Percentiles rank a stretch among this genome's conserved stretches.
Conservation (phyloP, 2,888 invertebrate species). For the Achlya flavicornis region DNA sequence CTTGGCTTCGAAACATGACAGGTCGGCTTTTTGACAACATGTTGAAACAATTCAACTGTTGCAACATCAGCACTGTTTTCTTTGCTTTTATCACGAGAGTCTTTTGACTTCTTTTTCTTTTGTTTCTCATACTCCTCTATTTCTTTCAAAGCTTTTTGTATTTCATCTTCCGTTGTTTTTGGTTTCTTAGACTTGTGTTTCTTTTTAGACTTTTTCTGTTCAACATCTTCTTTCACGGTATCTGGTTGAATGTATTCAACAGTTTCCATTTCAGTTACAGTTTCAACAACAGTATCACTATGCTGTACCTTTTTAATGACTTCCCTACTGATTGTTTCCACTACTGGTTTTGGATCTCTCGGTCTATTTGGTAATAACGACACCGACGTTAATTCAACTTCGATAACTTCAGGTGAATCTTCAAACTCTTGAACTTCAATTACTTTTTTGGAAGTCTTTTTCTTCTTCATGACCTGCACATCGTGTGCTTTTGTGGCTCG, state of each 20-base stretch:
- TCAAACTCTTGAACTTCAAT: slow-evolving; percentile 76
- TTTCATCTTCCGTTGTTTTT: slow-evolving; percentile 69
- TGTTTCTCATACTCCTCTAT: slow-evolving; percentile 66
- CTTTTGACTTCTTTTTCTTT: slow-evolving; percentile 68
- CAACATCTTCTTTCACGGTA: slow-evolving; percentile 37
- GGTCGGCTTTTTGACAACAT: slow-evolving; percentile 1
- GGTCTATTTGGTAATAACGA: slow-evolving; percentile 12
- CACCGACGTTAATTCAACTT: slow-evolving; percentile 31
- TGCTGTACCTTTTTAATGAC: slow-evolving; percentile 60
- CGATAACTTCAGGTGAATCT: slow-evolving; percentile 46
- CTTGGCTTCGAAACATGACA: slow-evolving; percentile 15
- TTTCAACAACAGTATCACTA: slow-evolving; percentile 60
- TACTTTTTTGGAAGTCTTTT: slow-evolving; percentile 66
- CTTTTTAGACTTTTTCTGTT: slow-evolving; percentile 66
- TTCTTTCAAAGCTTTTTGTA: slow-evolving; percentile 74
- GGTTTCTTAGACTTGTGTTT: slow-evolving; percentile 68
- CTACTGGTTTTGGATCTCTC: slow-evolving; percentile 20
- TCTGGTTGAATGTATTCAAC: slow-evolving; percentile 38
- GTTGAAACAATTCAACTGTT: background rate
- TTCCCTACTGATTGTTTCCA: slow-evolving; percentile 35
- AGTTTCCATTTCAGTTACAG: slow-evolving; percentile 43
- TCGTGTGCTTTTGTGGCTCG: slow-evolving; percentile 67
- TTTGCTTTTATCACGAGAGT: slow-evolving; percentile 49
- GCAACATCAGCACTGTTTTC: slow-evolving; percentile 33
- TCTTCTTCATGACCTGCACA: slow-evolving; percentile 63